These are phyloP conservation scores for Sphyrna mokarran DNA, from an alignment of 2,113 vertebrate species.

Conservation along the genomic window DNA sequence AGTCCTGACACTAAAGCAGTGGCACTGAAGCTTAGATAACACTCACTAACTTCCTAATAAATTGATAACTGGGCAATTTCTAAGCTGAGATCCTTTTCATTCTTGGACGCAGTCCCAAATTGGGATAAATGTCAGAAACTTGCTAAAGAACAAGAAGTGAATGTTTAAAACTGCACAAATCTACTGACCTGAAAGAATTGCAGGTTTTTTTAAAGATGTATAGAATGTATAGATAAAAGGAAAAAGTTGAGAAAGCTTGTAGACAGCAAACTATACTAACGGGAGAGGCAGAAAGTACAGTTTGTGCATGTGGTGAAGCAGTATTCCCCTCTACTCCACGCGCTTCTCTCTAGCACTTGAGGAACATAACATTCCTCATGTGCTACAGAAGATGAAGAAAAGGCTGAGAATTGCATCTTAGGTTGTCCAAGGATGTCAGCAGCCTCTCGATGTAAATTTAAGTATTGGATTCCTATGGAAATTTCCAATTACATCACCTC, in stretches of 20 bases:
- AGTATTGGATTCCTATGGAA: too few species aligned
- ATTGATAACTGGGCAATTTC: not conserved
- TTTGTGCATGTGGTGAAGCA: not conserved
- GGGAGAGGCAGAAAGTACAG: not conserved
- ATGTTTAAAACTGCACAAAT: not conserved
- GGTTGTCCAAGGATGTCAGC: too few species aligned
- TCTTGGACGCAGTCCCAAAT: not conserved
- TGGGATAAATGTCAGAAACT: not conserved
- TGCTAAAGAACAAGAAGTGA: not conserved
- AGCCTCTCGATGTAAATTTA: too few species aligned
- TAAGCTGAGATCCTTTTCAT: not conserved
- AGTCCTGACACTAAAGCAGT: not conserved
- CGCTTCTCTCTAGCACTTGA: not conserved
- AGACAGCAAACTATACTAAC: not conserved
- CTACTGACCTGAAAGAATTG: not conserved
- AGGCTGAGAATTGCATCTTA: not conserved
- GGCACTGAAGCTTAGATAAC: not conserved
- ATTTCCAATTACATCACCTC: too few species aligned
- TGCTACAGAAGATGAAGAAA: not conserved
- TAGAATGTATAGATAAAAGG: not conserved
- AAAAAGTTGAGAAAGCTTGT: not conserved
- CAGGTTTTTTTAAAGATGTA: not conserved
- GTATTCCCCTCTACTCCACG: too few species aligned
- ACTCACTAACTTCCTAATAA: not conserved
- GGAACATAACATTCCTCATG: not conserved